Conservation (phyloP, 1,140 invertebrate genomes). For the Drosophila azteca region DNA sequence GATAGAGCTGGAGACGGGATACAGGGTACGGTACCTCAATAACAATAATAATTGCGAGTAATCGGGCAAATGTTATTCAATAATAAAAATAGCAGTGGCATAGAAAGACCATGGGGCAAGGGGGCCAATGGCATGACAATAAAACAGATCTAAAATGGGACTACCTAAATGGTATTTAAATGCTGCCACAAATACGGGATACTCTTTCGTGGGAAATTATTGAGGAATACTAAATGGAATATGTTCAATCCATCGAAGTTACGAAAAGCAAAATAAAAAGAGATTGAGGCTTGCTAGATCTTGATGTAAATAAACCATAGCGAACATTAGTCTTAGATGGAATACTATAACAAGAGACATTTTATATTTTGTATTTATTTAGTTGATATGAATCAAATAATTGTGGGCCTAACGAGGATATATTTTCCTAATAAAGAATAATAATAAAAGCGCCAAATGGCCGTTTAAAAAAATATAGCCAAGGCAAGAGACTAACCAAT, state of each 20-base stretch:
- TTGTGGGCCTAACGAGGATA: too few relatives aligned
- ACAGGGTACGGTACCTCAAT: constrained; percentile 42
- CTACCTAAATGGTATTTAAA: constrained; percentile 3
- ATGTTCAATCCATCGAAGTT: too few relatives aligned
- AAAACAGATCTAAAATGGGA: too few relatives aligned
- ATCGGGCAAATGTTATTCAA: constrained; percentile 76
- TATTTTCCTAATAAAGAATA: background rate
- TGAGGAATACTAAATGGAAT: too few relatives aligned
- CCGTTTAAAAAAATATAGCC: background rate
- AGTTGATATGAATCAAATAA: too few relatives aligned
- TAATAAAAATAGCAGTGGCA: constrained; percentile 71
- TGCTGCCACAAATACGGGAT: constrained; percentile 1
- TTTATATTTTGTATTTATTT: too few relatives aligned
- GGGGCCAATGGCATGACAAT: constrained; percentile 12
- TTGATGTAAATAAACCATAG: too few relatives aligned
- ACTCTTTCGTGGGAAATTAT: background rate
- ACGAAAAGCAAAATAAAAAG: too few relatives aligned
- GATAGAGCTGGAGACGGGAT: background rate
- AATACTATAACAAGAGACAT: too few relatives aligned
- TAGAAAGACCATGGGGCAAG: background rate
- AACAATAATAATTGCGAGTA: constrained; percentile 77
- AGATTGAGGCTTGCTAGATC: too few relatives aligned
- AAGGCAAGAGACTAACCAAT: background rate
- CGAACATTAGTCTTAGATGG: too few relatives aligned
- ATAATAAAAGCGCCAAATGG: background rate